Evolutionary conservation across 2,888 invertebrate genomes (phyloP).

Genomic region (Torymus auratus): DNA sequence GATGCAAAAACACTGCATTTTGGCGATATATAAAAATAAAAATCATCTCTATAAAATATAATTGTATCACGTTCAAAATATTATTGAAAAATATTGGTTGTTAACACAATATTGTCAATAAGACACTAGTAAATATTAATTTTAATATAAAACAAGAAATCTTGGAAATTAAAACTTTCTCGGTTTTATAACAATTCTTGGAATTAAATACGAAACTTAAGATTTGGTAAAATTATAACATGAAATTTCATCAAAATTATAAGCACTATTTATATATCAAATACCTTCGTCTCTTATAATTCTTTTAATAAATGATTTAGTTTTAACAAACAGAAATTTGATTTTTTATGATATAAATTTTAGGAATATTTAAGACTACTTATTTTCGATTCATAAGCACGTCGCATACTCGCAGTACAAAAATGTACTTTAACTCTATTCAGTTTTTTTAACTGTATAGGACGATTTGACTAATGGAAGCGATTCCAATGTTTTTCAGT

Average conservation of each 20-base stretch:
- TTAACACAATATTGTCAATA: slow-evolving; percentile 56
- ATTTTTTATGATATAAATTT: slow-evolving; percentile 41
- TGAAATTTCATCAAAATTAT: slow-evolving; percentile 22
- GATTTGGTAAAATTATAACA: slow-evolving; percentile 20
- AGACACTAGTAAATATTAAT: slow-evolving; percentile 46
- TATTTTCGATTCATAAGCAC: slow-evolving; percentile 29
- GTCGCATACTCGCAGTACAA: slow-evolving; percentile 13
- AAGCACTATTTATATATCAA: slow-evolving; percentile 25
- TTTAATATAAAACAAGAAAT: slow-evolving; percentile 53
- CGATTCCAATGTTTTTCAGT: slow-evolving; percentile 8
- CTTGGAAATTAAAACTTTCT: slow-evolving; percentile 19
- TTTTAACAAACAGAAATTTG: slow-evolving; percentile 27
- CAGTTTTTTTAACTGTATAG: slow-evolving; percentile 27
- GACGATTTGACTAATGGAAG: slow-evolving; percentile 31
- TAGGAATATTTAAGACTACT: slow-evolving; percentile 40
- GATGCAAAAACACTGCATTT: slow-evolving; percentile 51
- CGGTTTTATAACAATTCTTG: slow-evolving; percentile 27
- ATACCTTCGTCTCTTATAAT: slow-evolving; percentile 18
- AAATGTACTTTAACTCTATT: slow-evolving; percentile 17
- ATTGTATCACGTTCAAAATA: slow-evolving; percentile 55
- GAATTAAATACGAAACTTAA: slow-evolving; percentile 26
- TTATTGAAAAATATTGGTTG: slow-evolving; percentile 53
- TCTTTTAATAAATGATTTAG: slow-evolving; percentile 23
- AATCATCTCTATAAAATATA: slow-evolving; percentile 60
- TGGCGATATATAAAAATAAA: slow-evolving; percentile 59